phyloP scores from a whole-genome alignment of 1,140 invertebrate species.

The Prorops nasuta region DNA sequence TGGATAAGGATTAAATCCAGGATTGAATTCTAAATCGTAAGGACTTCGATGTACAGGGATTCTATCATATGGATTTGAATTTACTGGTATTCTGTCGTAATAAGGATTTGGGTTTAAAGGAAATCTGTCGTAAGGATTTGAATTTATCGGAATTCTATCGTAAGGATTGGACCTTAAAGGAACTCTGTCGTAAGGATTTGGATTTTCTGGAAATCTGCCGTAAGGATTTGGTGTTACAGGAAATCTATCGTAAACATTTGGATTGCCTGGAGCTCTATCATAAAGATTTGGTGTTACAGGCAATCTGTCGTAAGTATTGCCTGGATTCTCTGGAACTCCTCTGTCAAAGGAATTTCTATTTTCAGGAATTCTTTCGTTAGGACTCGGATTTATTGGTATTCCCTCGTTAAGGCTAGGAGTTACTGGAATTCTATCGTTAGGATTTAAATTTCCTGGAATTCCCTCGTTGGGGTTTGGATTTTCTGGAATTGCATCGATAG shows the following conservation, averaged over 20 bases:
- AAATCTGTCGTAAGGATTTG: not conserved
- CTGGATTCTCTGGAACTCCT: not conserved
- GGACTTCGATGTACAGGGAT: not conserved
- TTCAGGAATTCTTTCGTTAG: not conserved
- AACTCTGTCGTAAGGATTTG: not conserved
- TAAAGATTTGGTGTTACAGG: conserved; percentile 6
- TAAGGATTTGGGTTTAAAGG: not conserved
- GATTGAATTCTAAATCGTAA: not conserved
- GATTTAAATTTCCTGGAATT: not conserved
- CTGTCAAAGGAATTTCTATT: too few species aligned
- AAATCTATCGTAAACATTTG: not conserved
- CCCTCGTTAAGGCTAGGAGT: too few species aligned
- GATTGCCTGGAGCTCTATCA: not conserved
- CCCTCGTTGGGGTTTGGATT: not conserved
- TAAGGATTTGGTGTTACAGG: not conserved
- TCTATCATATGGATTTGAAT: not conserved
- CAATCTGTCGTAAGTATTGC: not conserved
- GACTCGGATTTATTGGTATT: not conserved
- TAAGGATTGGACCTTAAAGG: not conserved
- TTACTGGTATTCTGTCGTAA: not conserved
- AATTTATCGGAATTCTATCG: not conserved
- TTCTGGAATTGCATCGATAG: not conserved
- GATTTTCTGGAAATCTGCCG: not conserved
- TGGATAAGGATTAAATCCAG: too few species aligned
- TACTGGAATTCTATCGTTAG: not conserved